Evolutionary conservation across 2,113 vertebrate genomes (phyloP).

Genomic region (Leptobrachium ailaonicum): DNA sequence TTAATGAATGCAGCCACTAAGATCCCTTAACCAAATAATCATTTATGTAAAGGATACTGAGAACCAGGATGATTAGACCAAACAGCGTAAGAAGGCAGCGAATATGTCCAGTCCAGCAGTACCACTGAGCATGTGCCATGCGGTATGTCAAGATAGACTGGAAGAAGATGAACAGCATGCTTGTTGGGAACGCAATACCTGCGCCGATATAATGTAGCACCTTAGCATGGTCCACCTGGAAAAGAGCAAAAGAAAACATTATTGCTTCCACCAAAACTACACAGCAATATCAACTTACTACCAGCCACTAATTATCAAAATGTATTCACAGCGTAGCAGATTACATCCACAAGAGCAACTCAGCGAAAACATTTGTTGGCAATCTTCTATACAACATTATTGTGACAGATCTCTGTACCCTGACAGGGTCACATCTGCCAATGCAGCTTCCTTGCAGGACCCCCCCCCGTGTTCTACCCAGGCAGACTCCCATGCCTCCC

Average conservation of each 20-base stretch:
- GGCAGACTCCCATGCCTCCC: no score
- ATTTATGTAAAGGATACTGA: conserved; percentile 80
- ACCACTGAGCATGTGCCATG: conserved; percentile 76
- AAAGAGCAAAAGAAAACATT: conserved; percentile 3
- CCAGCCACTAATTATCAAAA: no score
- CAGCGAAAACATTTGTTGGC: no score
- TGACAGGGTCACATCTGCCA: no score
- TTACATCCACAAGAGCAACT: no score
- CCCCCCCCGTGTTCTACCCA: no score
- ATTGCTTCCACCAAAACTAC: not conserved
- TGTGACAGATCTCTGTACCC: no score
- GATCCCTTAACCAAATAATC: not conserved
- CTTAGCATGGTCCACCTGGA: conserved; percentile 82
- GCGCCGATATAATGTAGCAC: conserved; percentile 84
- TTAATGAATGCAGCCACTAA: no score
- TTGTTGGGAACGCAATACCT: conserved; percentile 81
- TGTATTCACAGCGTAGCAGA: no score
- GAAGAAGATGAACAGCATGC: conserved; percentile 81
- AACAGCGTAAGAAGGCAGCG: conserved; percentile 72
- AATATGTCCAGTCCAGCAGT: conserved; percentile 75
- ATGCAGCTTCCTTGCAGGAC: no score
- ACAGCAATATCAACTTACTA: no score
- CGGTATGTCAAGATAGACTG: conserved; percentile 83
- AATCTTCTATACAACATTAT: no score
- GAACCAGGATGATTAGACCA: conserved; percentile 76